Conservation (phyloP, 1,140 invertebrate genomes). For the Zaprionus capensis region DNA sequence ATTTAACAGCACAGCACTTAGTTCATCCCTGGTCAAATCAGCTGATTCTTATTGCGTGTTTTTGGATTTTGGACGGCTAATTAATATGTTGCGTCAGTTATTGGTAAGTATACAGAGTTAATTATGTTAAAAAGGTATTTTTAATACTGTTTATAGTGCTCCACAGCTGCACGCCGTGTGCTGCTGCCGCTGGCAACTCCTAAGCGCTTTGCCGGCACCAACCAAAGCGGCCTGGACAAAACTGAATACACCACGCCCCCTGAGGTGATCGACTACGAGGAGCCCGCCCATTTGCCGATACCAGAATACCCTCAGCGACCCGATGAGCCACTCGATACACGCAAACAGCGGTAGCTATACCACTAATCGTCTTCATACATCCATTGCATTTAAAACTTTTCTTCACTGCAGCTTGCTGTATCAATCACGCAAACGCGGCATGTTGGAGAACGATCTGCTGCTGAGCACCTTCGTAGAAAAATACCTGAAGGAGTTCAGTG, state of each 20-base stretch:
- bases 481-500: conserved; percentile 90
- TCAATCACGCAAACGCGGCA: conserved; percentile 98
- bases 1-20: neutral
- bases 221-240: conserved; percentile 40
- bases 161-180: conserved; percentile 29
- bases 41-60: conserved; percentile 34
- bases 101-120: conserved; percentile 29
- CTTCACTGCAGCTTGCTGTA: conserved; percentile 91
- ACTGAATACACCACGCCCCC: conserved; percentile 52
- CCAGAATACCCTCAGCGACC: conserved; percentile 68
- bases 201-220: conserved; percentile 38
- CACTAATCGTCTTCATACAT: too few relatives aligned
- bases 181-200: conserved; percentile 11
- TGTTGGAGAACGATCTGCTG: conserved; percentile 98
- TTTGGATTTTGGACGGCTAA: neutral
- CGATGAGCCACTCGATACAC: conserved; percentile 66
- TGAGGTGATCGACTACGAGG: conserved; percentile 72
- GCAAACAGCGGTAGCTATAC: conserved; percentile 67
- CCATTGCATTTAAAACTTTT: neutral
- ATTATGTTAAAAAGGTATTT: neutral
- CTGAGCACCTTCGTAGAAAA: conserved; percentile 97
- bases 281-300: conserved; percentile 69
- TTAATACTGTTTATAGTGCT: conserved; percentile 12
- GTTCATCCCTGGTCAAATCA: conserved; percentile 47
- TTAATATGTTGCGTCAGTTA: conserved; percentile 58